Evolutionary conservation across 23 tunicate species (phyloP).

Genomic region (Trididemnum clinides): DNA sequence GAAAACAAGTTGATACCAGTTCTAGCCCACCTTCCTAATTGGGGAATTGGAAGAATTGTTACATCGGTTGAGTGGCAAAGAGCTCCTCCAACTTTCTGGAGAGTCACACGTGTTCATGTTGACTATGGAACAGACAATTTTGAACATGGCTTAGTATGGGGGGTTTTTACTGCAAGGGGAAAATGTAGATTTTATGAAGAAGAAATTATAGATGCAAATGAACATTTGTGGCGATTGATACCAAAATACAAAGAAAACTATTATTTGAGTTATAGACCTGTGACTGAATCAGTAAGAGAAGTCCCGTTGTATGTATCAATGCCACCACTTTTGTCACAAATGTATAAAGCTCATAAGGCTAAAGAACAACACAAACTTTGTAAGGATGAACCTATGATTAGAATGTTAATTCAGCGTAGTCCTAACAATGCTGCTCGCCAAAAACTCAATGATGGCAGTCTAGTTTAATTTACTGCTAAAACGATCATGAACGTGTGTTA

Average conservation of each 20-base stretch:
- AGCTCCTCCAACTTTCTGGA: slow-evolving; percentile 32
- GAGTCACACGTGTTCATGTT: slow-evolving; percentile 47
- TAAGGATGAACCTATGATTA: slow-evolving; percentile 35
- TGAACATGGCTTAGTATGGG: slow-evolving; percentile 65
- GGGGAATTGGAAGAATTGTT: slow-evolving; percentile 64
- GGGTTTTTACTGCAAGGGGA: slow-evolving; percentile 36
- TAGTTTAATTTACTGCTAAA: not conserved
- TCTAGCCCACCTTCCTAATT: slow-evolving; percentile 38
- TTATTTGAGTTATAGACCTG: slow-evolving; percentile 25
- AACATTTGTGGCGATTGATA: slow-evolving; percentile 56
- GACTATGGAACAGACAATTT: slow-evolving; percentile 23
- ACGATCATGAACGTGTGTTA: not conserved
- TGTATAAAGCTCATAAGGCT: slow-evolving; percentile 26
- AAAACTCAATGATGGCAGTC: slow-evolving; percentile 41
- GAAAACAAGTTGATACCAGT: slow-evolving; percentile 37
- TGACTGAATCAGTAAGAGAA: slow-evolving; percentile 27
- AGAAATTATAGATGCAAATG: slow-evolving; percentile 38
- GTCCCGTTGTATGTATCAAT: slow-evolving; percentile 46
- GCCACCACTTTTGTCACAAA: slow-evolving; percentile 51
- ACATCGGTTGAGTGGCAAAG: not conserved
- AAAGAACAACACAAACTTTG: not conserved
- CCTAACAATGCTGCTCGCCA: not conserved
- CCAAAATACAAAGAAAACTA: slow-evolving; percentile 55
- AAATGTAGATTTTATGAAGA: slow-evolving; percentile 47
- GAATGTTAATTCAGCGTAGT: slow-evolving; percentile 11